Conservation (phyloP, 2,888 invertebrate species). For the Hedychridium roseum region DNA sequence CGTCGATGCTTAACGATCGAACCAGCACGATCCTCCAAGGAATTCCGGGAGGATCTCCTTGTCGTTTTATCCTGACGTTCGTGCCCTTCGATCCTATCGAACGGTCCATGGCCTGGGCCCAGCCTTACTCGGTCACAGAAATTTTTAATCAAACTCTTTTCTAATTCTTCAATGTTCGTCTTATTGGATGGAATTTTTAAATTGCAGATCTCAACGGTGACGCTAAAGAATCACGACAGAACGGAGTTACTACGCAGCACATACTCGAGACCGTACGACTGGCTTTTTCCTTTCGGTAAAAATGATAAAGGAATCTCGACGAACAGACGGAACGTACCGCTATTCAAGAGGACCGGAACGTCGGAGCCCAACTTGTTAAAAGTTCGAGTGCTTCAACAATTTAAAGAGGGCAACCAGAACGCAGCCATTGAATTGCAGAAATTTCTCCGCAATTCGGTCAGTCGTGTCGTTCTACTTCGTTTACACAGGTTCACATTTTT, state of each 20-base stretch:
- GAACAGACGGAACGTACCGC: slow-evolving; percentile 30
- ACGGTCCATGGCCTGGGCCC: slow-evolving; percentile 33
- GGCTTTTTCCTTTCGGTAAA: slow-evolving; percentile 51
- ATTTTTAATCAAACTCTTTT: too few relatives aligned
- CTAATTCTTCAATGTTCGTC: too few relatives aligned
- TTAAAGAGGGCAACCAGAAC: slow-evolving; percentile 34
- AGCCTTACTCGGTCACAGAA: slow-evolving; percentile 25
- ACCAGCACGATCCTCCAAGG: slow-evolving; percentile 32
- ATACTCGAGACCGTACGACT: slow-evolving; percentile 47
- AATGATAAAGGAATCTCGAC: slow-evolving; percentile 29
- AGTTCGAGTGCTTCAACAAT: slow-evolving; percentile 33
- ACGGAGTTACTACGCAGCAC: slow-evolving; percentile 39
- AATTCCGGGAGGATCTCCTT: slow-evolving; percentile 25
- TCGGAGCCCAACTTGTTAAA: slow-evolving; percentile 29
- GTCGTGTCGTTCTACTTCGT: too few relatives aligned
- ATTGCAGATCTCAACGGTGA: slow-evolving; percentile 14
- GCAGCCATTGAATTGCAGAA: slow-evolving; percentile 37
- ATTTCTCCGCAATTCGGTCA: too few relatives aligned
- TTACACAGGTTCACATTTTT: too few relatives aligned
- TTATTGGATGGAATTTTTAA: too few relatives aligned
- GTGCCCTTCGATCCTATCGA: slow-evolving; percentile 27
- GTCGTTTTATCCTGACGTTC: slow-evolving; percentile 34
- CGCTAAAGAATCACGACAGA: slow-evolving; percentile 29
- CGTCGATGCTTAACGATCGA: slow-evolving; percentile 22
- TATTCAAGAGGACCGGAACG: slow-evolving; percentile 12